Percentiles rank a stretch among this genome's conserved stretches.
These are phyloP conservation scores for Ypsolopha scabrella DNA, from an alignment of 2,888 invertebrate genomes.

Conservation along the genomic window DNA sequence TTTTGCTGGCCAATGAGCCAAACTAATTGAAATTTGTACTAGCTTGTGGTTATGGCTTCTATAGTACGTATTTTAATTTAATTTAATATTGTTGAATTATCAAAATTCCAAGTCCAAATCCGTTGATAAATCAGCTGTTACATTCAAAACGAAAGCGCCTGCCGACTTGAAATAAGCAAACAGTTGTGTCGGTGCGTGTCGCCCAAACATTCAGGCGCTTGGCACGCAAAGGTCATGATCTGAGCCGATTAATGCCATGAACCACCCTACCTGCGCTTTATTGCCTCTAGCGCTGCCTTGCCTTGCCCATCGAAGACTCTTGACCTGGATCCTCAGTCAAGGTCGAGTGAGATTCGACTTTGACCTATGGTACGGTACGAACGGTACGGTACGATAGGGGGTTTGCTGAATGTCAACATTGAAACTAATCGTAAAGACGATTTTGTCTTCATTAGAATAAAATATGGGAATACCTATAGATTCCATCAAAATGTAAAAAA, in stretches of 20 bases:
- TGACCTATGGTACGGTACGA: neutral
- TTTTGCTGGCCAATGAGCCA: too few species aligned
- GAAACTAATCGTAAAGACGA: too few species aligned
- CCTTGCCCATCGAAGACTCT: constrained; percentile 27
- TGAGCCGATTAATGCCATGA: constrained; percentile 41
- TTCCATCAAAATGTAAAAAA: too few species aligned
- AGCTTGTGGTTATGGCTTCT: too few species aligned
- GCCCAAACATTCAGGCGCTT: constrained; percentile 42
- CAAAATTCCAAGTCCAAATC: too few species aligned
- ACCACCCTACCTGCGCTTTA: constrained; percentile 42
- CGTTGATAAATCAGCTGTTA: neutral
- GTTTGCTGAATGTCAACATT: too few species aligned
- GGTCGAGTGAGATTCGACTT: constrained; percentile 23
- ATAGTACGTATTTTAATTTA: too few species aligned
- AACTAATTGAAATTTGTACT: too few species aligned
- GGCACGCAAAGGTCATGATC: constrained; percentile 58
- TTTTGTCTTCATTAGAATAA: too few species aligned
- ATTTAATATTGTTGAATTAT: neutral
- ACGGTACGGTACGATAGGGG: too few species aligned
- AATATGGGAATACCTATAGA: too few species aligned
- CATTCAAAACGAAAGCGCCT: constrained; percentile 30
- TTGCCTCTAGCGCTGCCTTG: constrained; percentile 37
- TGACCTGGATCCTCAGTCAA: constrained; percentile 28
- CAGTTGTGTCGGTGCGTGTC: constrained; percentile 35
- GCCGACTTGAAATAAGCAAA: constrained; percentile 35